Percentiles rank a stretch among this genome's conserved stretches.
Conservation (phyloP, 1,140 invertebrate species). For the Hormaphis cornu region DNA sequence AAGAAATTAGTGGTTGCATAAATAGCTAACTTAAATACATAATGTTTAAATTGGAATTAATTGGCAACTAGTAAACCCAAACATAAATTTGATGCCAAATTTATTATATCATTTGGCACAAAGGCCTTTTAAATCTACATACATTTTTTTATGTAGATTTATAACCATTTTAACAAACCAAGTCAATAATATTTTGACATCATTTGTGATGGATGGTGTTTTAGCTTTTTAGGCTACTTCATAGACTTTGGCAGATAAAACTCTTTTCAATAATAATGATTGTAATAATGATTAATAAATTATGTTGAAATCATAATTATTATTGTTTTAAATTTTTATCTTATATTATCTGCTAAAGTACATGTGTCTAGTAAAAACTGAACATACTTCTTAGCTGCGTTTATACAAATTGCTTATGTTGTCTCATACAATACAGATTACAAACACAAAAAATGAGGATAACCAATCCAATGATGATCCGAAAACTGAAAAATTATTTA, state of each 20-base stretch:
- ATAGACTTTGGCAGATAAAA: slow-evolving; percentile 18
- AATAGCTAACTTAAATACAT: too few species aligned
- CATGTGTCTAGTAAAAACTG: slow-evolving; percentile 12
- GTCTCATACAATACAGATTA: slow-evolving; percentile 22
- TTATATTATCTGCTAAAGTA: slow-evolving; percentile 20
- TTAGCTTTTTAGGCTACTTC: neutral
- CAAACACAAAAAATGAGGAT: neutral
- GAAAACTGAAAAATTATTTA: neutral
- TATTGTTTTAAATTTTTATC: neutral
- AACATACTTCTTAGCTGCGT: slow-evolving; percentile 7
- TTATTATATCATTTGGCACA: slow-evolving; percentile 1
- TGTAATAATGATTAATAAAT: neutral
- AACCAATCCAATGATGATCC: neutral
- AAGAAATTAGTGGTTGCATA: too few species aligned
- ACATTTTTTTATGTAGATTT: slow-evolving; percentile 2
- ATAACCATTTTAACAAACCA: too few species aligned
- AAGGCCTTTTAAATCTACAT: neutral
- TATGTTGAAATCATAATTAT: neutral
- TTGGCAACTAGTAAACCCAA: slow-evolving; percentile 13
- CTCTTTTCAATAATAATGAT: neutral
- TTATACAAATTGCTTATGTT: slow-evolving; percentile 21
- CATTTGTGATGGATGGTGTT: slow-evolving; percentile 21
- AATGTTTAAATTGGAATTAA: neutral
- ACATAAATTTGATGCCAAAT: slow-evolving; percentile 17
- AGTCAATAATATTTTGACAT: slow-evolving; percentile 19